Evolutionary conservation across 2,113 vertebrate genomes (phyloP), one percentile per base, ranked within the genome.

Genomic region (Cynoglossus semilaevis): DNA sequence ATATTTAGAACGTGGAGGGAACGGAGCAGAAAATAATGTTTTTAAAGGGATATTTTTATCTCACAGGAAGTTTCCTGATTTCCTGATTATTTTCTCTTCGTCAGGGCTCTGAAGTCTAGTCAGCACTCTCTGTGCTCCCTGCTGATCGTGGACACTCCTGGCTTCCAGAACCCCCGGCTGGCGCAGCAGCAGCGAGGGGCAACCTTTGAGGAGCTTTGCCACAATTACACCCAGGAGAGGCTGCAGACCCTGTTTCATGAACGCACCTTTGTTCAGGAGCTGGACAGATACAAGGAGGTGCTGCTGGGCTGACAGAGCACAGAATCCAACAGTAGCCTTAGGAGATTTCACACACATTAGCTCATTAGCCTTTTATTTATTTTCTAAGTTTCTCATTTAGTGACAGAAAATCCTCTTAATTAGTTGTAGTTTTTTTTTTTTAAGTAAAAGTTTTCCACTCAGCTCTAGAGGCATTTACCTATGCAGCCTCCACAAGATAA

Each of bases 271-370:
- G 83, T 94, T 29, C 93, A 92, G 15, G 96, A 98, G 88, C 80
- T 98, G 80, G 97, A 98, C 50, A 76, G 93, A 67, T 98, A 98
- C 89, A 98, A 96, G 83, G 96, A 98, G 96, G 97, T 98, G 92
- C 68, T 70, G 15, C 51, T 46, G 35, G 49, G 1, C 19, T 0
- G 2, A 35, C 37, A 52, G 19, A 53, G 15, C 55, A 19, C 5
- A 9, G 22, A 44, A 29, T 15, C 35, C 19, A 50, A 5, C 41
- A 35, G 0, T 43, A 15, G 7, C 15, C 36, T 8, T 1, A 10
- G 36, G 18, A 16, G 14, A 51, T 41, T 41, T 45, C n/a, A 41
- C 5, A 22, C 48, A 73, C 22, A 58, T 11, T 29, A 45, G 15
- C 38, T 10, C 15, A 13, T 51, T 18, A n/a, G n/a, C 16, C 15